Conservation (phyloP, 2,797 vertebrate genomes). For the Pseudochirops corinnae region DNA sequence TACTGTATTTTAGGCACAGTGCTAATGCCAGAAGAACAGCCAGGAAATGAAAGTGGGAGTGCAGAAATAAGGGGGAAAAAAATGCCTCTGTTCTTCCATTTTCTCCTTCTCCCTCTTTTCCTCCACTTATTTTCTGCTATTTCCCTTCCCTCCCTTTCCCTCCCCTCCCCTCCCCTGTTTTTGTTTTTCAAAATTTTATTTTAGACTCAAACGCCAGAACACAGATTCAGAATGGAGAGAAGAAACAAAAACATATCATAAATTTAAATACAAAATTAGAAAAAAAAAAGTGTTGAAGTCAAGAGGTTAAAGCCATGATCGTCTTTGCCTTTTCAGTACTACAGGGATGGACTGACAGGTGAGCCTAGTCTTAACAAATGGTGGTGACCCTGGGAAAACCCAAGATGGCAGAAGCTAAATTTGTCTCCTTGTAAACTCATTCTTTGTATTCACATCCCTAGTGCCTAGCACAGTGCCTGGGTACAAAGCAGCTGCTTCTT, state of each 20-base stretch:
- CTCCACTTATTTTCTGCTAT: background rate
- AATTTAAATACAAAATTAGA: too few species aligned
- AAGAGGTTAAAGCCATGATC: background rate
- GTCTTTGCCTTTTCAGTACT: background rate
- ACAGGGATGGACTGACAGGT: background rate
- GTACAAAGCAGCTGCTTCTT: background rate
- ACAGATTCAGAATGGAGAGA: too few species aligned
- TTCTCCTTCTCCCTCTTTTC: slow-evolving; percentile 1
- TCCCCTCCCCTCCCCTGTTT: background rate
- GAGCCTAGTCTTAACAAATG: background rate
- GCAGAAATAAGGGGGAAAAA: background rate
- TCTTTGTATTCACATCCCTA: background rate
- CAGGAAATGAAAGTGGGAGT: slow-evolving; percentile 8
- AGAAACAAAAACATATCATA: too few species aligned
- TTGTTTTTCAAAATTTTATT: too few species aligned
- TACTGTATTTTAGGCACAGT: background rate
- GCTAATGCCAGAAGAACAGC: background rate
- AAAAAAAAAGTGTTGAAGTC: background rate
- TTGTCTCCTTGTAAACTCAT: background rate
- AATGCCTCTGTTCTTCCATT: background rate
- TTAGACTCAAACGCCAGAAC: too few species aligned
- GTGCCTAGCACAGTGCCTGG: background rate
- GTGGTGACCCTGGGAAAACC: slow-evolving; percentile 3
- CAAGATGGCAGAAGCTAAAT: background rate
- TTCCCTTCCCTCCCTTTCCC: background rate